phyloP scores from a whole-genome alignment of 2,888 invertebrate species.

The Monopis laevigella region DNA sequence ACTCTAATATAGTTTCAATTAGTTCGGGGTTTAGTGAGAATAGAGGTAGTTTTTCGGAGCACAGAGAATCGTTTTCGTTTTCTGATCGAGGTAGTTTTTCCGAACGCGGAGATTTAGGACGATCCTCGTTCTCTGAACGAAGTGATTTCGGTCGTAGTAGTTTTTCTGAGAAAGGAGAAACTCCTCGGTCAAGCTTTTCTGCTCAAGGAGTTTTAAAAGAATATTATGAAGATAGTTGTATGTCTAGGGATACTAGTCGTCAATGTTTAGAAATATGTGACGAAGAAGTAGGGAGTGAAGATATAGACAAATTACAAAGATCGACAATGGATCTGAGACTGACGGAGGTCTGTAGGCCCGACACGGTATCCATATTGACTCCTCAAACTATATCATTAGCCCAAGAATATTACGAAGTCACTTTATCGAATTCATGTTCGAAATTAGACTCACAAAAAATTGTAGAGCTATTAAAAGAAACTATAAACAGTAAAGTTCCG shows the following conservation, averaged over 20 bases:
- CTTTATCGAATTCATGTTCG: slow-evolving; percentile 81
- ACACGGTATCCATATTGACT: slow-evolving; percentile 38
- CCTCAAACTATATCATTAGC: slow-evolving; percentile 38
- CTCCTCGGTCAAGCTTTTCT: slow-evolving; percentile 53
- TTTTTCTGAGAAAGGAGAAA: slow-evolving; percentile 56
- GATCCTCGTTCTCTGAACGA: slow-evolving; percentile 61
- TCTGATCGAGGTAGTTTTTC: slow-evolving; percentile 59
- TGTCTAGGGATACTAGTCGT: slow-evolving; percentile 42
- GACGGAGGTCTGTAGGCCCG: slow-evolving; percentile 45
- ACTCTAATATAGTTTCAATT: slow-evolving; percentile 62
- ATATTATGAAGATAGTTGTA: slow-evolving; percentile 46
- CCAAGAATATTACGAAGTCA: slow-evolving; percentile 73
- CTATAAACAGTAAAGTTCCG: slow-evolving; percentile 81
- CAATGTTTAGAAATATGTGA: slow-evolving; percentile 41
- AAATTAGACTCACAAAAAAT: slow-evolving; percentile 82
- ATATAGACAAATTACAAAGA: slow-evolving; percentile 48
- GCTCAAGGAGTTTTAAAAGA: slow-evolving; percentile 54
- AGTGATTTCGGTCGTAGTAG: slow-evolving; percentile 61
- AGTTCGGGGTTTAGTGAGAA: slow-evolving; percentile 70
- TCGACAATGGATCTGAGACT: slow-evolving; percentile 54
- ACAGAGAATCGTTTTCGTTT: slow-evolving; percentile 55
- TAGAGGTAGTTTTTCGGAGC: slow-evolving; percentile 58
- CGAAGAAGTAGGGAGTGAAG: slow-evolving; percentile 33
- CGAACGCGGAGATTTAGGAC: slow-evolving; percentile 50
- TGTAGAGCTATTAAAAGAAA: slow-evolving; percentile 80